These are phyloP conservation scores for Ophraella communa DNA, from an alignment of 2,888 invertebrate species.

Conservation along the genomic window DNA sequence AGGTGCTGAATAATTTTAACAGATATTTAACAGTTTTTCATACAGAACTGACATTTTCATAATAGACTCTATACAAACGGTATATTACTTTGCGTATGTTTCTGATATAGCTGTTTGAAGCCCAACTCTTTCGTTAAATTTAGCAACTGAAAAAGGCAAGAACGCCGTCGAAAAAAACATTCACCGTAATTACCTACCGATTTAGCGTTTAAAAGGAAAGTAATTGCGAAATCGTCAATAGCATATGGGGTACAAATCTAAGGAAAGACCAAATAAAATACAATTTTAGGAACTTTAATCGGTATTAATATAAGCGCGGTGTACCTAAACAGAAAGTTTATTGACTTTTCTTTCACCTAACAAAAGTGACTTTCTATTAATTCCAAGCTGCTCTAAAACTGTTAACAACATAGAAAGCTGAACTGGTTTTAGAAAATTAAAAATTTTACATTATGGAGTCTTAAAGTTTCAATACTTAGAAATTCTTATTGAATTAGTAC, in stretches of 20 bases:
- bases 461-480: too few species aligned
- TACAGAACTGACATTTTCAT: too few species aligned
- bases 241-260: not conserved
- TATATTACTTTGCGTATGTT: not conserved
- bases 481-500: too few species aligned
- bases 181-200: not conserved
- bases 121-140: not conserved
- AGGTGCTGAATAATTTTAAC: too few species aligned
- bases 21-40: too few species aligned
- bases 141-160: not conserved
- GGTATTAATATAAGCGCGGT: not conserved
- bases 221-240: not conserved
- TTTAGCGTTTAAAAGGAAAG: not conserved
- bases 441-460: too few species aligned
- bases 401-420: too few species aligned
- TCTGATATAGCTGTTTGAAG: not conserved
- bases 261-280: not conserved
- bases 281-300: not conserved
- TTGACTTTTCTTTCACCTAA: too few species aligned
- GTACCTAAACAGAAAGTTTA: not conserved
- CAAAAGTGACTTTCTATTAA: too few species aligned
- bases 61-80: too few species aligned
- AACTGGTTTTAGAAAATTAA: too few species aligned
- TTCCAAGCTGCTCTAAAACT: too few species aligned
- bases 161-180: not conserved